Evolutionary conservation across 2,113 vertebrate species (phyloP), one percentile per base, ranked within the genome.

Genomic region (Boleophthalmus pectinirostris): DNA sequence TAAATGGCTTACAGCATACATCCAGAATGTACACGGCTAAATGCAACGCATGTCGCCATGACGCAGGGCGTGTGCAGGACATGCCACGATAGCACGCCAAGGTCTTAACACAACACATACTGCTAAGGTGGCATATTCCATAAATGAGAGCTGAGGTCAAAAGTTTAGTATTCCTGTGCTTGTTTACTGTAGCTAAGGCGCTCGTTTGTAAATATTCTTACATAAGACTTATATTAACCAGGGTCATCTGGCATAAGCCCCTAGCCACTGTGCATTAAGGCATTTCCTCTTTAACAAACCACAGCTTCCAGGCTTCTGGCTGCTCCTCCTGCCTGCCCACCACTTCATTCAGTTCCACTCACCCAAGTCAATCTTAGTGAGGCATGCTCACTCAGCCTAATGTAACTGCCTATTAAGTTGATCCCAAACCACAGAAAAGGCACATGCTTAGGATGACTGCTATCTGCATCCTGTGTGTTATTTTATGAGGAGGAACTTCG

Each of bases 1-100:
- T 91, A 92, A 93, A 93, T 92, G 91, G 75, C 89, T 93, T 87
- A 92, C 90, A 69, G 88, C 90, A 92, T 88, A 80, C 84, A 70
- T 85, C 81, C 79, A 91, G 85, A 92, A 93, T 91, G 82, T 84
- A 89, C 80, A 69, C 79, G 23, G 64, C 64, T 73, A 70, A 84
- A 87, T 68, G 81, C 79, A 87, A 82, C 71, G 70, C 68, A 63
- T 65, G 87, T 86, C 88, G 82, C 81, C 68, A 72, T 74, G 65
- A 65, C 54, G 12, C 69, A 84, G 89, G 85, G 87, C 33, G 86
- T 90, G 85, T 88, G 72, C 81, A 6, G 58, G 75, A 80, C 78
- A 68, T 61, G 75, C 70, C 64, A 74, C 14, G 33, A 75, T 75
- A 75, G 67, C 80, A 69, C 24, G 54, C 77, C 68, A 83, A 49